Evolutionary conservation across 1,140 invertebrate genomes (phyloP), one percentile per base, ranked within the genome.

Genomic region (Stegodyphus mimosarum): DNA sequence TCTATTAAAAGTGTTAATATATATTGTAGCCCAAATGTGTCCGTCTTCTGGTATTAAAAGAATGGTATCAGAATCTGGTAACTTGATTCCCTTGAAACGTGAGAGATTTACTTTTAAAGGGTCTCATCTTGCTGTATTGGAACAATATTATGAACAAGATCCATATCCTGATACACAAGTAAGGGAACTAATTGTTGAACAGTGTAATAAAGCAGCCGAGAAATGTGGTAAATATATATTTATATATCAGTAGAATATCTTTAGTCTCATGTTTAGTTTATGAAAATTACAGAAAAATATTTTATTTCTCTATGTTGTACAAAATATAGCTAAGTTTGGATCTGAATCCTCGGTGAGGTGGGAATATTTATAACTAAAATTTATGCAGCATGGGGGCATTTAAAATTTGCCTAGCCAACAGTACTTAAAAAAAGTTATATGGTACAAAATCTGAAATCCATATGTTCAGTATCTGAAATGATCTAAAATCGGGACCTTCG

Each of bases 41-140:
- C 87, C 88, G 50, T 87, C 84, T 81, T 87, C 88, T 63, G 88
- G 88, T 13, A 81, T 88, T 50, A 88, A 88, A 83, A 81, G 87
- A 67, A 88, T 88, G 88, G 87, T 88, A 15, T 87, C 88, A 13
- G 88, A 89, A 60, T 86, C 79, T 69, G 88, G 88, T 53, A 88
- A 89, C 75, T 72, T 89, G 51, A 88, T 89, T 63, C 88, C 88
- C 33, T 64, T 89, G 50, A 88, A 88, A 87, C 81, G 91, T 49
- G 91, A 91, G 76, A 85, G 91, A 48, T 91, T 91, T 80, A 90
- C 90, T 63, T 91, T 91, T 87, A 88, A 90, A 75, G 89, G 89
- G 64, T 89, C 89, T 77, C 91, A 91, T 88, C 87, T 91, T 49
- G 89, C 90, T 18, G 88, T 91, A 60, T 87, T 91, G 69, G 91